Base-by-base conservation (phyloP, 2,888 invertebrate species). In the Oscheius myriophilus region DNA sequence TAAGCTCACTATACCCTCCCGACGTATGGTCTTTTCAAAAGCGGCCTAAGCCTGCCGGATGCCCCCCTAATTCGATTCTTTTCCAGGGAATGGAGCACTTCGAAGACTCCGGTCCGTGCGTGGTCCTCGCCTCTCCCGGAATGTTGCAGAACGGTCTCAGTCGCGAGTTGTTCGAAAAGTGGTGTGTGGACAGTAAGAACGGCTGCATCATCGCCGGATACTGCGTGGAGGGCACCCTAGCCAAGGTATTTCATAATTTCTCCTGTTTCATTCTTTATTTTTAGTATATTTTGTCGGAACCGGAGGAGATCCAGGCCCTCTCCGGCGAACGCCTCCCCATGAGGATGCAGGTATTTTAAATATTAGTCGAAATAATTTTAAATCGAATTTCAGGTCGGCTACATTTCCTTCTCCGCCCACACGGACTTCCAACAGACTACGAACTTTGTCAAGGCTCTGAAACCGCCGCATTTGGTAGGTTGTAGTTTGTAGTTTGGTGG, bases 131-230 rank as follows among this genome's bases (percentile, higher is more conserved):
- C 1, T 94, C 95, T 0, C 98, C 98, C 0, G 98, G 98, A 87
- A 99, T 99, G 97, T 94, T 98, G 94, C 98, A 98, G 90, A 96
- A 94, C 83, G 98, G 98, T 0, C 89, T 98, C 25, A 96, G 96
- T 0, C 89, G 97, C 42, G 98, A 99, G 87, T 90, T 98, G 54
- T 99, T 98, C 89, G 98, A 98, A 89, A 93, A 92, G 12, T 98
- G 98, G 98, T 99, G 98, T 88, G 94, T 95, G 0, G 97, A 99
- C 88, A 90, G 94, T 12, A 95, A 96, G 87, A 98, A 98, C 87
- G 98, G 98, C 0, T 94, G 95, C 74, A 97, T 98, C 72, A 96
- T 98, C 81, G 97, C 98, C 69, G 96, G 96, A 88, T 90, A 90
- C 78, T 90, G 90, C 84, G 90, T 90, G 11, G 90, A 90, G 80